Conservation (phyloP, 2,888 invertebrate genomes). For the Nysson spinosus region DNA sequence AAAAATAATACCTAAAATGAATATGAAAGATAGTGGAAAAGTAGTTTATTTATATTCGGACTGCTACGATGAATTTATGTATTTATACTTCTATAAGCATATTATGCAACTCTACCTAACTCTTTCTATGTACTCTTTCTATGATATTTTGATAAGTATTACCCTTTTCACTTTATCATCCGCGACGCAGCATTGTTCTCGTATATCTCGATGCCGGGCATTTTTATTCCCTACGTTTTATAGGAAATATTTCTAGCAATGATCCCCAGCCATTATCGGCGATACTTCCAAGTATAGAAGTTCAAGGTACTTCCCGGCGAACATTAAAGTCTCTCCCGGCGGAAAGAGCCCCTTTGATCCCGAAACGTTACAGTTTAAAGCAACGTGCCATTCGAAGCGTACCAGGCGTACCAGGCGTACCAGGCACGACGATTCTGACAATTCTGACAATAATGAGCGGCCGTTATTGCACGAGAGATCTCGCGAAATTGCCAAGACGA, state of each 20-base stretch:
- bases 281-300: constrained; percentile 22
- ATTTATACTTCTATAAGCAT: no score
- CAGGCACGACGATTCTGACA: constrained; percentile 38
- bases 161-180: not conserved
- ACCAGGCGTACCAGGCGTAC: no score
- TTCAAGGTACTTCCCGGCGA: constrained; percentile 16
- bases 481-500: constrained; percentile 26
- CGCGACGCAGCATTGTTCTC: constrained; percentile 6
- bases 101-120: no score
- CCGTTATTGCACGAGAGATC: constrained; percentile 37
- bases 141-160: no score
- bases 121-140: no score
- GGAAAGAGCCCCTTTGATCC: constrained; percentile 47
- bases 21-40: no score
- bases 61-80: no score
- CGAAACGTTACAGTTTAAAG: constrained; percentile 11
- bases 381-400: constrained; percentile 3
- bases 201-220: no score
- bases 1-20: no score
- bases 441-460: constrained; percentile 27
- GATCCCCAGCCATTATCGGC: constrained; percentile 39
- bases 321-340: constrained; percentile 39
- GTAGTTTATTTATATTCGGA: no score
- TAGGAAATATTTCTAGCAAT: constrained; percentile 37
- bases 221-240: constrained; percentile 24